phyloP scores from a whole-genome alignment of 2,888 invertebrate species.

The Habrosyne pyritoides region DNA sequence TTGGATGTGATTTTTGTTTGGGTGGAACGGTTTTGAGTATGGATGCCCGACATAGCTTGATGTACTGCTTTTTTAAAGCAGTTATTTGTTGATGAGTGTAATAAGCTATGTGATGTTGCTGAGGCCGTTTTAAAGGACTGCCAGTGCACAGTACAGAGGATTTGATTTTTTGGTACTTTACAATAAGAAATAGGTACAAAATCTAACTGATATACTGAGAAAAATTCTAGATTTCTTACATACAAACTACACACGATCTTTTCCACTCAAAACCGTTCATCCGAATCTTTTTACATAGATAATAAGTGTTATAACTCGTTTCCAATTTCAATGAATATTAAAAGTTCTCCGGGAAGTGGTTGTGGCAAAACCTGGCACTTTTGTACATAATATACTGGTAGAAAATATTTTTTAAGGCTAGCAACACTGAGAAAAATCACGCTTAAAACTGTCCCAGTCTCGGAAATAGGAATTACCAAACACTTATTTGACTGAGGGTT shows the following conservation, averaged over 20 bases:
- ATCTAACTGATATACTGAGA: too few relatives aligned
- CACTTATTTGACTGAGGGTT: not conserved
- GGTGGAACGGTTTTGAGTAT: not conserved
- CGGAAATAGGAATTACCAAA: too few relatives aligned
- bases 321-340: not conserved
- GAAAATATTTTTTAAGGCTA: not conserved
- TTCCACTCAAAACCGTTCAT: not conserved
- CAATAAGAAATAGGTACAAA: too few relatives aligned
- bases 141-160: too few relatives aligned
- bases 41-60: too few relatives aligned
- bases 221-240: too few relatives aligned
- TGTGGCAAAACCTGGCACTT: not conserved
- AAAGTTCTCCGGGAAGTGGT: not conserved
- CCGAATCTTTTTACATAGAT: not conserved
- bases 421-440: not conserved
- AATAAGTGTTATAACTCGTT: not conserved
- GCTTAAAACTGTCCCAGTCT: not conserved
- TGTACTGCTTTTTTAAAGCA: too few relatives aligned
- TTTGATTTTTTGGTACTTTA: too few relatives aligned
- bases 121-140: too few relatives aligned
- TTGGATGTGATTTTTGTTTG: constrained; percentile 9
- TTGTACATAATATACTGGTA: not conserved
- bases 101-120: too few relatives aligned
- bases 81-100: not conserved
- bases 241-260: too few relatives aligned